Evolutionary conservation across 2,888 invertebrate genomes (phyloP), one percentile per base, ranked within the genome.

Genomic region (Aradus depressus): DNA sequence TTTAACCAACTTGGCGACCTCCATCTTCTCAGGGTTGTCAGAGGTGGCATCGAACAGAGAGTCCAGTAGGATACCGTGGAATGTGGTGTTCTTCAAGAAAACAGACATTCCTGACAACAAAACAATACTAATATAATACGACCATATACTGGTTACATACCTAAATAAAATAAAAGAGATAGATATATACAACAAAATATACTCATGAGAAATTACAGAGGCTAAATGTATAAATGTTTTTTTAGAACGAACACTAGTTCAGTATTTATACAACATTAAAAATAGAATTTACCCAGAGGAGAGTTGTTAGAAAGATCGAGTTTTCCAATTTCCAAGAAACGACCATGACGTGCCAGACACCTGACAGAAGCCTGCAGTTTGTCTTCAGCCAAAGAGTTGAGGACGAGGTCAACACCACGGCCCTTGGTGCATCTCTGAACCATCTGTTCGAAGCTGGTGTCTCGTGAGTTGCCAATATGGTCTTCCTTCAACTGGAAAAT

Each of bases 311-410:
- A 88, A 56, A 98, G 74, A 72, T 98, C 97, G 60, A 86, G 90
- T 70, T 98, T 98, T 63, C 97, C 97, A 64, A 98, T 97, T 75
- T 98, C 97, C 58, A 96, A 75, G 75, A 98, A 98, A 55, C 95
- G 80, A 18, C 96, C 97, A 66, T 93, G 91, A 58, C 80, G 73
- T 1, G 92, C 93, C 55, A 97, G 73, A 65, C 96, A 91, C 62
- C 96, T 79, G 21, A 97, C 77, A 51, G 92, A 92, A 5, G 96
- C 96, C 67, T 85, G 89, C 52, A 98, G 75, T 71, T 95, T 92
- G 62, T 95, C 91, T 64, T 85, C 93, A n/a, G 96, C 84, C 59
- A 98, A 73, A 2, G 97, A 98, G 70, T 98, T 98, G 52, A 98
- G 75, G 26, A 97, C 88, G 23, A 96, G 72, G 69, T 98, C 90